A percentile compares a stretch with the other conserved stretches of the same genome.
Evolutionary conservation across 2,797 vertebrate species (phyloP).

Genomic region (Oreonectes daqikongensis): DNA sequence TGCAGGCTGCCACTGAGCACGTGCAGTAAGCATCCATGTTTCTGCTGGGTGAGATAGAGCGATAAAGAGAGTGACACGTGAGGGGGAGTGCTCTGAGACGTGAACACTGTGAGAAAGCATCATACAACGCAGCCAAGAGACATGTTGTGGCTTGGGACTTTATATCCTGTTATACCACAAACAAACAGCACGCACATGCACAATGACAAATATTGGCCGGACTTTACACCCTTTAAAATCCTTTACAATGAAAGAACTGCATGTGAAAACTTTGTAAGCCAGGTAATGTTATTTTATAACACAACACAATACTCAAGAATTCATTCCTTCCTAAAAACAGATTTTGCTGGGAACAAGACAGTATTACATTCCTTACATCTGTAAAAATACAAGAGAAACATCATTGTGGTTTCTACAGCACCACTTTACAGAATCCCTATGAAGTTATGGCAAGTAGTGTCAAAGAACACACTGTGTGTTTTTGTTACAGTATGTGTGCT

Average conservation of each 20-base stretch:
- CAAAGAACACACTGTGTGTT: background rate
- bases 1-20: conserved; percentile 63
- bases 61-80: conserved; percentile 63
- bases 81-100: conserved; percentile 34
- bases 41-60: conserved; percentile 67
- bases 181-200: conserved; percentile 47
- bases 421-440: background rate
- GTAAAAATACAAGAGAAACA: background rate
- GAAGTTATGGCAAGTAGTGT: background rate
- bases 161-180: conserved; percentile 40
- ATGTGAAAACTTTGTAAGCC: background rate
- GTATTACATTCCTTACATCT: background rate
- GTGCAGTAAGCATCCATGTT: conserved; percentile 68
- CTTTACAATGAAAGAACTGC: background rate
- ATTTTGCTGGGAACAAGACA: background rate
- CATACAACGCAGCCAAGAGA: conserved; percentile 44
- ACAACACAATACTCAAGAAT: too few species aligned
- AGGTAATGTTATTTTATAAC: too few species aligned
- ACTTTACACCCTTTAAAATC: background rate
- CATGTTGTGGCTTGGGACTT: conserved; percentile 34
- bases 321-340: too few species aligned
- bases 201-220: background rate
- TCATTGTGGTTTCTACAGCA: background rate
- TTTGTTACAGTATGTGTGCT: background rate
- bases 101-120: conserved; percentile 38